phyloP scores from a whole-genome alignment of 2,113 vertebrate species.

The Colistium nudipinnis region DNA sequence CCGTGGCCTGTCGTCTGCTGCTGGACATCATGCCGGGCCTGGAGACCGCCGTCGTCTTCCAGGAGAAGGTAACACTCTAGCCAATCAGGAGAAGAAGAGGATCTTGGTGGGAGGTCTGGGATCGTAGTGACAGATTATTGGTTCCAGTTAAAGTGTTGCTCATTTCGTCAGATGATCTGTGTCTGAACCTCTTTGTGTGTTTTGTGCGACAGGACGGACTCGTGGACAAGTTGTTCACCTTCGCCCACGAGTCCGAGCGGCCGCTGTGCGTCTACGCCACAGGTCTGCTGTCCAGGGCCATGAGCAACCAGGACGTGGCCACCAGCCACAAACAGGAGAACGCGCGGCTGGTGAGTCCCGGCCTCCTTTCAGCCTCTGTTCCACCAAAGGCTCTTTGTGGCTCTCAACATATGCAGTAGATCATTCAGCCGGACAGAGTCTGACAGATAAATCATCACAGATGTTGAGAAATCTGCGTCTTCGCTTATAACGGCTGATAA shows the following conservation, averaged over 20 bases:
- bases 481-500: too few relatives aligned
- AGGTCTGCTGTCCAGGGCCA: slow-evolving; percentile 89
- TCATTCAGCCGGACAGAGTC: too few relatives aligned
- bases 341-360: slow-evolving; percentile 72
- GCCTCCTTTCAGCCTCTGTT: too few relatives aligned
- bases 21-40: slow-evolving; percentile 95
- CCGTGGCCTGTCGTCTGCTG: slow-evolving; percentile 92
- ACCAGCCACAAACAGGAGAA: slow-evolving; percentile 91
- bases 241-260: slow-evolving; percentile 87
- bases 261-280: slow-evolving; percentile 89
- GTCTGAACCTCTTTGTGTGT: not conserved
- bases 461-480: too few relatives aligned
- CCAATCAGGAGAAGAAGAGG: too few relatives aligned
- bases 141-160: not conserved
- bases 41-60: slow-evolving; percentile 94
- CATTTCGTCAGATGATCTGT: not conserved
- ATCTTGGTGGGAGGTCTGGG: too few relatives aligned
- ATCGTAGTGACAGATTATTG: not conserved
- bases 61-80: slow-evolving; percentile 88
- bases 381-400: too few relatives aligned
- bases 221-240: slow-evolving; percentile 90
- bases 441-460: too few relatives aligned
- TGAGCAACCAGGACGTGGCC: slow-evolving; percentile 94
- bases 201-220: slow-evolving; percentile 87
- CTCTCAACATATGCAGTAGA: too few relatives aligned